A percentile compares a stretch with the other conserved stretches of the same genome.
Evolutionary conservation across 2,113 vertebrate species (phyloP).

Genomic region (Chinchilla lanigera): DNA sequence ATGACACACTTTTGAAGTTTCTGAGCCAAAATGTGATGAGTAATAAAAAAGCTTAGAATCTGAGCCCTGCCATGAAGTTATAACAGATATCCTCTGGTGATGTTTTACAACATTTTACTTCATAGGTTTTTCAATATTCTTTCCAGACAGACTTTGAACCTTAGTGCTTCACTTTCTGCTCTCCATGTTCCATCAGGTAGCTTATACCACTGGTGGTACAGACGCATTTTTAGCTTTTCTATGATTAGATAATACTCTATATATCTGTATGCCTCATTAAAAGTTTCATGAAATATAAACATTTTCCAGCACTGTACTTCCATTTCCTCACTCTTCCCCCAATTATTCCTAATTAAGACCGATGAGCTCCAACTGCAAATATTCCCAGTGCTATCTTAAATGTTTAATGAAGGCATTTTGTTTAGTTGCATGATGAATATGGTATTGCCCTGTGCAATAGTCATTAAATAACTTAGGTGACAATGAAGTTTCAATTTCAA

Average conservation of each 20-base stretch:
- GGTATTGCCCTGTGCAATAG: neutral
- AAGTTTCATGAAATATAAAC: neutral
- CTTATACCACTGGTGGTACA: too few species aligned
- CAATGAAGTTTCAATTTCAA: slow-evolving; percentile 25
- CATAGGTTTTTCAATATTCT: neutral
- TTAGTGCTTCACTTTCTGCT: neutral
- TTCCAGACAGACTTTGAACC: neutral
- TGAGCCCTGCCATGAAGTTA: neutral
- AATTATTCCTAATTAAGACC: neutral
- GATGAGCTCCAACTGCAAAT: neutral
- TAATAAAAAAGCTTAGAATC: neutral
- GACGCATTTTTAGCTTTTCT: neutral
- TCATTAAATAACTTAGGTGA: slow-evolving; percentile 25
- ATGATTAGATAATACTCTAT: neutral
- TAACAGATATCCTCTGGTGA: neutral
- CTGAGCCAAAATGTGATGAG: neutral
- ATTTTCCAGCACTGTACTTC: neutral
- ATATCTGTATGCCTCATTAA: neutral
- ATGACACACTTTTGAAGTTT: neutral
- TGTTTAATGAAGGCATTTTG: neutral
- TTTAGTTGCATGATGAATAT: neutral
- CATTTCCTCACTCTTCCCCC: neutral
- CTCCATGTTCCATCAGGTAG: neutral
- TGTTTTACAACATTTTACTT: neutral
- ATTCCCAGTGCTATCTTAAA: neutral